phyloP scores from a whole-genome alignment of 2,797 vertebrate genomes.

The Hoplostethus atlanticus region DNA sequence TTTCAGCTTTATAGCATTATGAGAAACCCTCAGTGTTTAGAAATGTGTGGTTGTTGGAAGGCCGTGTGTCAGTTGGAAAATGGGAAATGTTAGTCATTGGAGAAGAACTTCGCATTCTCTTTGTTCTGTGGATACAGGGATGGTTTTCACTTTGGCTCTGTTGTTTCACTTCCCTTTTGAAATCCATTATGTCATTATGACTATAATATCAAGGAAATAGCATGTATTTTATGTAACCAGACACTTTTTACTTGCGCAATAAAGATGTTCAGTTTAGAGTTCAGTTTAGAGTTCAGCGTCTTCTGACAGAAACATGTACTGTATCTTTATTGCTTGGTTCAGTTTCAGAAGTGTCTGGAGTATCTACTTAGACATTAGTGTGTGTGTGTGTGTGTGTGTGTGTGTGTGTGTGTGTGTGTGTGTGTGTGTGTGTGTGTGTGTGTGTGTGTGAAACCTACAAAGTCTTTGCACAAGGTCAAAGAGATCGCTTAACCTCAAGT shows the following conservation, averaged over 20 bases:
- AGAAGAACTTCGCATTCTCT: conserved; percentile 3
- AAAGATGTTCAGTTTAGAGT: background rate
- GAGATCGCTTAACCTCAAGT: no score
- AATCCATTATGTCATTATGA: conserved; percentile 15
- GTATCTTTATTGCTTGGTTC: no score
- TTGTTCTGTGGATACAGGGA: conserved; percentile 14
- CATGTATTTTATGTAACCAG: conserved; percentile 4
- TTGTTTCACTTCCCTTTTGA: conserved; percentile 17
- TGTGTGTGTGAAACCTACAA: no score
- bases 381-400: no score
- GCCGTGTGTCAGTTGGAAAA: conserved; percentile 50
- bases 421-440: no score
- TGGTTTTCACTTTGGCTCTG: conserved; percentile 12
- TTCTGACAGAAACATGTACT: no score
- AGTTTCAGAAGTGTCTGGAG: no score
- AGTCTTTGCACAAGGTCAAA: no score
- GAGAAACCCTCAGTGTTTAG: conserved; percentile 17
- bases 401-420: no score
- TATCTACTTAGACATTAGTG: no score
- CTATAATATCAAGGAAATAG: conserved; percentile 17
- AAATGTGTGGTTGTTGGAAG: conserved; percentile 26
- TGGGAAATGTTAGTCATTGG: conserved; percentile 13
- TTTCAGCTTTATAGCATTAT: conserved; percentile 33
- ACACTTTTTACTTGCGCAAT: background rate
- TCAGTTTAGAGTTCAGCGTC: background rate